These are phyloP conservation scores for Phyllostomus hastatus DNA, from an alignment of 2,113 vertebrate genomes.

Conservation along the genomic window DNA sequence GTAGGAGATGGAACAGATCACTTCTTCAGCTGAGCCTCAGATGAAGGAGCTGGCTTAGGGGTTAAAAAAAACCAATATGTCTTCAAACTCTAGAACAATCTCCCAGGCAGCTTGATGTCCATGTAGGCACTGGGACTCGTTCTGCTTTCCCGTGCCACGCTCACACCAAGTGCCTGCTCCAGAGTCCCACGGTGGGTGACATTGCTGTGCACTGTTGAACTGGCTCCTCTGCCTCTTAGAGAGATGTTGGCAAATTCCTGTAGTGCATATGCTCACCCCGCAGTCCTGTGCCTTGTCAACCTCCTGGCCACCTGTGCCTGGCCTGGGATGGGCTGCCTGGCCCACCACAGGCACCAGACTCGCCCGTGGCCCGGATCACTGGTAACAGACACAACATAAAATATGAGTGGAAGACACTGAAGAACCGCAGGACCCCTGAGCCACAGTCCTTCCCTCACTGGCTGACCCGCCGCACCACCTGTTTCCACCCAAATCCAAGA, in stretches of 20 bases:
- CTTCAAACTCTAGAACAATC: not conserved
- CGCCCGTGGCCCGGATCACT: not conserved
- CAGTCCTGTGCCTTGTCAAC: not conserved
- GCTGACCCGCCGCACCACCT: not conserved
- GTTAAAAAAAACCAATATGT: rapidly evolving
- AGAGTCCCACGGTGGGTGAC: not conserved
- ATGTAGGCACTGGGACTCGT: too few species aligned
- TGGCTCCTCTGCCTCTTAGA: not conserved
- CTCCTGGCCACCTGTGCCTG: not conserved
- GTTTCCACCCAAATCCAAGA: not conserved
- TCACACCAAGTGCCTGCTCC: too few species aligned
- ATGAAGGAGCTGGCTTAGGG: too few species aligned
- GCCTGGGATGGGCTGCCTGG: not conserved
- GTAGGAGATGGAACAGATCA: not conserved
- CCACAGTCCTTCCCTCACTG: not conserved
- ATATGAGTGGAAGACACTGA: not conserved
- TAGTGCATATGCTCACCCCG: not conserved
- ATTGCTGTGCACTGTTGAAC: not conserved
- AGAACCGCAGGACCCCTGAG: too few species aligned
- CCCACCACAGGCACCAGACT: not conserved
- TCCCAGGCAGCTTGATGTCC: not conserved
- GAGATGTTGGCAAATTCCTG: too few species aligned
- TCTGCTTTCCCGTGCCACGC: rapidly evolving
- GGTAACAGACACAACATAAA: not conserved
- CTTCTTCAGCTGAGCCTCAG: not conserved